A percentile compares a stretch with the other conserved stretches of the same genome.
Conservation (phyloP, 2,797 vertebrate genomes). For the Microctenopoma lineatum region DNA sequence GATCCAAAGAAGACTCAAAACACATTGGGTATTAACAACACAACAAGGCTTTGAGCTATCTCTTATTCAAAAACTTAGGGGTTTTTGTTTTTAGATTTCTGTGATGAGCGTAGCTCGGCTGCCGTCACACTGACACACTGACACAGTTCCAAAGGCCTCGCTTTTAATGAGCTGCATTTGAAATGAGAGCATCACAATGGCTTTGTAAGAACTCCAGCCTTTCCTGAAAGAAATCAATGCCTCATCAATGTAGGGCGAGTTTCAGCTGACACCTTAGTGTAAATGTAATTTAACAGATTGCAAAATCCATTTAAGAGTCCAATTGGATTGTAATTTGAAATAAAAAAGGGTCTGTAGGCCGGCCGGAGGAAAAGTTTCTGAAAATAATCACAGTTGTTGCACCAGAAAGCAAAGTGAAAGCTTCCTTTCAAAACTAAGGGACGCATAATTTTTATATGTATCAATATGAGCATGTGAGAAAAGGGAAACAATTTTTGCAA, state of each 20-base stretch:
- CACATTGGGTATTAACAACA: slow-evolving; percentile 20
- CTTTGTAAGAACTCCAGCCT: slow-evolving; percentile 48
- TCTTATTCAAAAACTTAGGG: slow-evolving; percentile 17
- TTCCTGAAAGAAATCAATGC: slow-evolving; percentile 61
- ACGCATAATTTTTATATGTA: slow-evolving; percentile 14
- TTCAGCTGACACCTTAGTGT: slow-evolving; percentile 45
- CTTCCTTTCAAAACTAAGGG: not conserved
- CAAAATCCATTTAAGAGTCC: slow-evolving; percentile 66
- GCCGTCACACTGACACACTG: slow-evolving; percentile 71
- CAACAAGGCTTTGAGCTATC: slow-evolving; percentile 10
- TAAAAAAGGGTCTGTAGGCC: slow-evolving; percentile 20
- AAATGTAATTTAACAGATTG: slow-evolving; percentile 70
- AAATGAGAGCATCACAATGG: slow-evolving; percentile 56
- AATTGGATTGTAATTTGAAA: slow-evolving; percentile 38
- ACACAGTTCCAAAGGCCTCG: slow-evolving; percentile 62
- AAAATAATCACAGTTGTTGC: slow-evolving; percentile 10
- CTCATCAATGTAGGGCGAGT: slow-evolving; percentile 50
- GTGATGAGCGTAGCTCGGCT: slow-evolving; percentile 15
- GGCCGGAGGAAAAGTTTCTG: slow-evolving; percentile 39
- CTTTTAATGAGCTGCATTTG: slow-evolving; percentile 69
- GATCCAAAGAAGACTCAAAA: slow-evolving; percentile 44
- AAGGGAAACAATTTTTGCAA: slow-evolving; percentile 52
- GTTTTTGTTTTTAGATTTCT: slow-evolving; percentile 8
- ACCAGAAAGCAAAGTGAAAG: slow-evolving; percentile 5
- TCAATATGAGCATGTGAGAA: slow-evolving; percentile 13